phyloP scores from a whole-genome alignment of 1,140 invertebrate genomes.

The Scaptomyza hsui region DNA sequence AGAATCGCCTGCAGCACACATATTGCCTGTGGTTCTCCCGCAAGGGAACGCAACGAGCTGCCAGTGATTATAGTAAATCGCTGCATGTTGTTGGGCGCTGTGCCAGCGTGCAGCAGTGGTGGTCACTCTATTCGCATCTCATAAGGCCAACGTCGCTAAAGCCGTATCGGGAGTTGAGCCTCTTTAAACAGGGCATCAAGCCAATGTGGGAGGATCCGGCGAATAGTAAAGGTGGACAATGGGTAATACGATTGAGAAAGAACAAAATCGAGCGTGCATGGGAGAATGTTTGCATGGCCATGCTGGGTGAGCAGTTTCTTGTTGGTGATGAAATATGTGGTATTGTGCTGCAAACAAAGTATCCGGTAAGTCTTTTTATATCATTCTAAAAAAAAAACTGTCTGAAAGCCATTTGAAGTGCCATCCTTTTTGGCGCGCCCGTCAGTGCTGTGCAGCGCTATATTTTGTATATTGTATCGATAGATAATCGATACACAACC shows the following conservation, averaged over 20 bases:
- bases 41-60: constrained; percentile 78
- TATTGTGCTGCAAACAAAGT: constrained; percentile 96
- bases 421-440: constrained; percentile 7
- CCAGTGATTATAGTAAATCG: constrained; percentile 82
- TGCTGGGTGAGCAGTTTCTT: constrained; percentile 99
- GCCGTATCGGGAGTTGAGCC: constrained; percentile 96
- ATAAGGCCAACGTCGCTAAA: constrained; percentile 94
- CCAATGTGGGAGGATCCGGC: constrained; percentile 99
- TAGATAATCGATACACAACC: constrained; percentile 8
- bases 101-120: constrained; percentile 97
- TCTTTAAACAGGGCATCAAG: constrained; percentile 99
- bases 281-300: constrained; percentile 99
- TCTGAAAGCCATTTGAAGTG: constrained; percentile 30
- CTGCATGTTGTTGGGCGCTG: constrained; percentile 90
- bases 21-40: constrained; percentile 91
- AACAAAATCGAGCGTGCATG: constrained; percentile 97
- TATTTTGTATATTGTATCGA: background rate
- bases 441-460: constrained; percentile 16
- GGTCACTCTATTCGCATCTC: constrained; percentile 96
- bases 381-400: background rate
- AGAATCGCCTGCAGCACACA: constrained; percentile 92
- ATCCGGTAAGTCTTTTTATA: constrained; percentile 88
- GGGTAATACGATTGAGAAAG: constrained; percentile 97
- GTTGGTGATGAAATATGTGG: constrained; percentile 99
- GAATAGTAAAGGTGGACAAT: constrained; percentile 98